Percentiles rank a stretch among this genome's conserved stretches.
These are phyloP conservation scores for Pharmacophagus antenor DNA, from an alignment of 2,888 invertebrate species.

Conservation along the genomic window DNA sequence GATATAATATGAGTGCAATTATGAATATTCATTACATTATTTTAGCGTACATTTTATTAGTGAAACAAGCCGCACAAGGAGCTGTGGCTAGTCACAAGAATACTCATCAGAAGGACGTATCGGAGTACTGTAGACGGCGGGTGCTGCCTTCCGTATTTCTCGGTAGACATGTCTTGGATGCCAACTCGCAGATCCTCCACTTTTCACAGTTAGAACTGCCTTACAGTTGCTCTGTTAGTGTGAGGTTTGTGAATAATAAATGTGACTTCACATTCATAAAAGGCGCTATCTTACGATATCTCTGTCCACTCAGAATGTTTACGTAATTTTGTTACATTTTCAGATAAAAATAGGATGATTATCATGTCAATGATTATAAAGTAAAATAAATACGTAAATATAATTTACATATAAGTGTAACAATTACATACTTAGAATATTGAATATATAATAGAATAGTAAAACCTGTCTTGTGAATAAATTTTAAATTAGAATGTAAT, in stretches of 20 bases:
- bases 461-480: no score
- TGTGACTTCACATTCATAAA: no score
- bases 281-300: no score
- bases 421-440: no score
- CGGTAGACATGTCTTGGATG: constrained; percentile 55
- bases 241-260: constrained; percentile 48
- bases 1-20: constrained; percentile 20
- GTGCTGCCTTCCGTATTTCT: constrained; percentile 67
- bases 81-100: constrained; percentile 40
- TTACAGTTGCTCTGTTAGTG: constrained; percentile 63
- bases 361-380: no score
- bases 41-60: constrained; percentile 9
- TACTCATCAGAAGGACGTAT: constrained; percentile 59
- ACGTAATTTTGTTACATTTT: no score
- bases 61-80: not conserved
- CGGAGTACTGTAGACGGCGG: constrained; percentile 63
- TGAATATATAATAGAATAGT: no score
- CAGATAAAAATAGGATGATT: no score
- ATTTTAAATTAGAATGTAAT: no score
- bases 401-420: no score
- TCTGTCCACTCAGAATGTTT: no score
- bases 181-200: constrained; percentile 58
- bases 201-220: constrained; percentile 61
- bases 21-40: constrained; percentile 6
- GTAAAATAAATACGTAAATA: no score